A percentile compares a stretch with the other conserved stretches of the same genome.
These are phyloP conservation scores for Macheiramphus alcinus DNA, from an alignment of 2,113 vertebrate genomes.

Conservation along the genomic window DNA sequence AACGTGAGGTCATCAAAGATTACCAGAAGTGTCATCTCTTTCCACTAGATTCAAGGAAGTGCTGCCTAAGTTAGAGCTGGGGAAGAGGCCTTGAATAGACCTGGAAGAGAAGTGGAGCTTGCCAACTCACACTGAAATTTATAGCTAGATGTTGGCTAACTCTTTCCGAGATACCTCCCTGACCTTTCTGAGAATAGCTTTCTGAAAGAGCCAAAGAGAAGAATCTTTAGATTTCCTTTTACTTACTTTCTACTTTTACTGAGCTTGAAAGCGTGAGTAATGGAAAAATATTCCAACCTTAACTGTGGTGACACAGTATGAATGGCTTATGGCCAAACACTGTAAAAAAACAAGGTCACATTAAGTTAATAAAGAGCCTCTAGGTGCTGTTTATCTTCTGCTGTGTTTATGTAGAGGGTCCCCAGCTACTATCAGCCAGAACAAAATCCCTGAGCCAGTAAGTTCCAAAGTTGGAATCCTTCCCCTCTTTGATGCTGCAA, in stretches of 20 bases:
- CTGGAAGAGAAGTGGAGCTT: background rate
- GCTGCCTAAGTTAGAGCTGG: background rate
- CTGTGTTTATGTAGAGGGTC: background rate
- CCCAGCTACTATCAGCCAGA: background rate
- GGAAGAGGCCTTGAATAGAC: background rate
- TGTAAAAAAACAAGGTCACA: background rate
- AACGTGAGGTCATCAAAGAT: background rate
- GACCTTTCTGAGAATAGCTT: background rate
- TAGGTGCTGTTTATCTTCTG: constrained; percentile 34
- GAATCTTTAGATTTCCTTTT: background rate
- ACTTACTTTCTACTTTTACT: background rate
- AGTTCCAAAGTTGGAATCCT: background rate
- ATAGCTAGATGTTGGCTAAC: background rate
- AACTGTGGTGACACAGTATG: background rate
- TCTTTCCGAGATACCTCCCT: background rate
- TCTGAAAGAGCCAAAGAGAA: background rate
- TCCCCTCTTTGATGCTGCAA: background rate
- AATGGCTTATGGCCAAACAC: background rate
- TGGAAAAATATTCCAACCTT: constrained; percentile 22
- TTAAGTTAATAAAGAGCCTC: constrained; percentile 19
- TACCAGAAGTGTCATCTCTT: background rate
- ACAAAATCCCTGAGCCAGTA: background rate
- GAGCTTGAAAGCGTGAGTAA: background rate
- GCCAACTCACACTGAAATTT: background rate
- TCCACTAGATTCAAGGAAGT: background rate